A percentile compares a stretch with the other conserved stretches of the same genome.
Evolutionary conservation across 2,888 invertebrate genomes (phyloP).

Genomic region (Zhuqinia jingwanae): DNA sequence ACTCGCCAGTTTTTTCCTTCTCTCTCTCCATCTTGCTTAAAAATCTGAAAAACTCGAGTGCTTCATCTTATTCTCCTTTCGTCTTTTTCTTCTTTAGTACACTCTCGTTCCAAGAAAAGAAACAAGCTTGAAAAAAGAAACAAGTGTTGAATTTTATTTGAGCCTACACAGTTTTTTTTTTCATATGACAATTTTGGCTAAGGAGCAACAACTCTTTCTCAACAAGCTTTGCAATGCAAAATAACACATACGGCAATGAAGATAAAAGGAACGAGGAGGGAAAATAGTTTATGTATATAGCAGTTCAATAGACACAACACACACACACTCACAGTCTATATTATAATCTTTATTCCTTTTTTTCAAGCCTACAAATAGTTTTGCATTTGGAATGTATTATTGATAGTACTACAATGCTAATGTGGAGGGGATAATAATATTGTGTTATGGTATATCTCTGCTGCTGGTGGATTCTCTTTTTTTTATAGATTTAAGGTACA

Average conservation of each 20-base stretch:
- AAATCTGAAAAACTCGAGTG: slow-evolving; percentile 13
- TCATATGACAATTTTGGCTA: slow-evolving; percentile 6
- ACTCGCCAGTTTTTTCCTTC: not conserved
- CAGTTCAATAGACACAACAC: slow-evolving; percentile 48
- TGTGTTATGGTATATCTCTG: too few species aligned
- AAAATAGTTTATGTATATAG: slow-evolving; percentile 45
- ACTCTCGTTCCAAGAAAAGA: slow-evolving; percentile 32
- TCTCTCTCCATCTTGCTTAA: slow-evolving; percentile 5
- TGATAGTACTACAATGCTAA: not conserved
- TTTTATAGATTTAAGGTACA: slow-evolving; percentile 22
- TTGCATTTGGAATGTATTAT: not conserved
- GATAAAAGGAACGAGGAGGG: slow-evolving; percentile 55
- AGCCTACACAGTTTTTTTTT: slow-evolving; percentile 10
- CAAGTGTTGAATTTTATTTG: slow-evolving; percentile 27
- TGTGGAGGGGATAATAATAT: not conserved
- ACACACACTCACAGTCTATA: too few species aligned
- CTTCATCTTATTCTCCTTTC: too few species aligned
- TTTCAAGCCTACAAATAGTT: not conserved
- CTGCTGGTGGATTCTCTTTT: slow-evolving; percentile 5
- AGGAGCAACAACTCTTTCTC: slow-evolving; percentile 29
- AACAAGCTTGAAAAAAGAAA: too few species aligned
- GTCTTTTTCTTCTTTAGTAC: too few species aligned
- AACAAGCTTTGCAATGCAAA: too few species aligned
- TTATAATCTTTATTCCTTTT: not conserved
- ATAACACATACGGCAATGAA: not conserved